phyloP scores from a whole-genome alignment of 1,140 invertebrate species.

The Zaprionus lachaisei region DNA sequence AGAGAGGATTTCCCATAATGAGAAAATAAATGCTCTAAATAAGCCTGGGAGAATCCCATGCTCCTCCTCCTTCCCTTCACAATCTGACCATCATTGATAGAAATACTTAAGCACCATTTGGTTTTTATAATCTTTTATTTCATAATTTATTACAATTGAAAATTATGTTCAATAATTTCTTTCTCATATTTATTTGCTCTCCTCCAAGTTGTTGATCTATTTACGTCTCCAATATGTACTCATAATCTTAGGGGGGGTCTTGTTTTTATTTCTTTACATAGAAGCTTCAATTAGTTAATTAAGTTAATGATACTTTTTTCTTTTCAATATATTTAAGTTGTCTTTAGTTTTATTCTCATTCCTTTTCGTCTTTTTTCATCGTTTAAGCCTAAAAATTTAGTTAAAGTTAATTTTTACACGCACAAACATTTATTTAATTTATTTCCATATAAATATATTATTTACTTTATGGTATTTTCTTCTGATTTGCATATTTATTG shows the following conservation, averaged over 20 bases:
- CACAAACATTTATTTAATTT: conserved; percentile 81
- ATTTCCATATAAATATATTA: conserved; percentile 74
- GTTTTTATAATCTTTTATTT: conserved; percentile 81
- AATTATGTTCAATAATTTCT: conserved; percentile 77
- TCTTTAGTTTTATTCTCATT: conserved; percentile 51
- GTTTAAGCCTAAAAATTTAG: conserved; percentile 76
- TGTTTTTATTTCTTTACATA: conserved; percentile 82
- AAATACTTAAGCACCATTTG: conserved; percentile 17
- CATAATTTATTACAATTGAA: conserved; percentile 83
- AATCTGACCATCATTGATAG: background rate
- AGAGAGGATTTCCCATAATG: conserved; percentile 43
- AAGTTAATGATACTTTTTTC: conserved; percentile 80
- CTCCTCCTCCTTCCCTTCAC: background rate
- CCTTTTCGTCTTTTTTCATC: conserved; percentile 42
- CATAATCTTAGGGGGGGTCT: conserved; percentile 42
- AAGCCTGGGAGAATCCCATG: background rate
- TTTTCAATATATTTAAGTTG: conserved; percentile 73
- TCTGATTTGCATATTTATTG: conserved; percentile 51
- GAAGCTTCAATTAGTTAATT: conserved; percentile 82
- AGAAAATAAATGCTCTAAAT: conserved; percentile 4
- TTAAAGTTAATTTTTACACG: conserved; percentile 82
- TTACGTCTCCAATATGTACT: conserved; percentile 29
- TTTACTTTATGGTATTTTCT: conserved; percentile 35
- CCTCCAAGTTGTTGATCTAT: conserved; percentile 47
- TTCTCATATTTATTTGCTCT: conserved; percentile 52